Evolutionary conservation across 2,888 invertebrate species (phyloP), one percentile per base, ranked within the genome.

Genomic region (Xestobium rufovillosum): DNA sequence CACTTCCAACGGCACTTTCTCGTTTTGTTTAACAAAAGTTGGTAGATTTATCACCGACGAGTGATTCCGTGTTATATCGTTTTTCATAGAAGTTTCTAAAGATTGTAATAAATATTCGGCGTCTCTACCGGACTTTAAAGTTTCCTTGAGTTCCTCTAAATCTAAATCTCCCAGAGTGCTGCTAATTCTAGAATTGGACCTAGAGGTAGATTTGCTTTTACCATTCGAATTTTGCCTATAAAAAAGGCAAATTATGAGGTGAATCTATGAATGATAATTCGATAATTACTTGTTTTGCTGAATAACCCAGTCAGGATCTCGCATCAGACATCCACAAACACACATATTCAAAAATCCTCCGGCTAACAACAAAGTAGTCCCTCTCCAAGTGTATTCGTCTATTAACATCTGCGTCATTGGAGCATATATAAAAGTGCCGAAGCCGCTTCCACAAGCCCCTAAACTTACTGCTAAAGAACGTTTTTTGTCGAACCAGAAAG

Each of bases 401-500:
- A 89, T 76, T 39, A 86, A 76, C 60, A 75, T 83, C 42, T 83
- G 81, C 0, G 88, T 88, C 67, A 90, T 73, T 0, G 89, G 89
- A 4, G 90, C 87, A 58, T 88, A 89, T 1, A 90, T 67, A 54
- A 90, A 87, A 0, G 91, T 92, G 8, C 91, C 91, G 31, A 89
- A 80, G 0, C 90, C 90, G 0, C 88, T 88, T 3, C 91, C 91
- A 51, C 88, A 87, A 1, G 89, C 89, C 1, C 88, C 86, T 36
- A 91, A 69, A 2, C 90, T 87, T 3, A 88, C 87, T 3, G 91
- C 91, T 44, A 91, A 72, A 29, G 84, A 84, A 23, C 90, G 73
- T 56, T 82, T 83, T 62, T 85, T 85, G 53, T 91, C 89, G 63
- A 92, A 92, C 82, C 91, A 92, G 59, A 87, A 90, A 4, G 91